phyloP scores from a whole-genome alignment of 2,888 invertebrate genomes.

The Tetrapedia diversipes region DNA sequence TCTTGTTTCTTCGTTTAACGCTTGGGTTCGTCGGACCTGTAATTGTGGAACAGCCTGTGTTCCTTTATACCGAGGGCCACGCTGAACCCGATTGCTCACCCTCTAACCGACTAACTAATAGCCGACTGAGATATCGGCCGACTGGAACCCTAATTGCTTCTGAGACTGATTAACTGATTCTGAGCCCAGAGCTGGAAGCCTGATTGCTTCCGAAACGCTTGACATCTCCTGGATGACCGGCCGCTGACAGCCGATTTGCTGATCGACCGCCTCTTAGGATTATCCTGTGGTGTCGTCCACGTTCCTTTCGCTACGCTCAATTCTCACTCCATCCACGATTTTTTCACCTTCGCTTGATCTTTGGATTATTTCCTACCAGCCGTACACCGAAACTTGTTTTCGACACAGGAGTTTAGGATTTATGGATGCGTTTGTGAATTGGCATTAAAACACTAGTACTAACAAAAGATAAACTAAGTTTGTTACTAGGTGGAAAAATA shows the following conservation, averaged over 20 bases:
- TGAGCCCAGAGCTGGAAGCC: neutral
- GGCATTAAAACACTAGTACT: no score
- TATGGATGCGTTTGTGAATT: no score
- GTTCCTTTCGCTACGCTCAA: neutral
- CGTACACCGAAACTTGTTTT: no score
- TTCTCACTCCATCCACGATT: no score
- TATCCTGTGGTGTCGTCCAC: neutral
- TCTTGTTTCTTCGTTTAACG: neutral
- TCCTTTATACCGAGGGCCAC: neutral
- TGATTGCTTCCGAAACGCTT: slow-evolving; percentile 29
- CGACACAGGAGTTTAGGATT: no score
- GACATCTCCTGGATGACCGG: slow-evolving; percentile 29
- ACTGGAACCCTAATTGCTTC: slow-evolving; percentile 27
- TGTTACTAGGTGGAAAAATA: no score
- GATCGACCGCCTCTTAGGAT: neutral
- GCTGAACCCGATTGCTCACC: slow-evolving; percentile 8
- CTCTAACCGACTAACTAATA: slow-evolving; percentile 30
- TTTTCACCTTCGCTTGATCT: no score
- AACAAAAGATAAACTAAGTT: no score
- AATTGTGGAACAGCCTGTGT: neutral
- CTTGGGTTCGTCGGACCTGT: neutral
- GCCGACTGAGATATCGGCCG: slow-evolving; percentile 25
- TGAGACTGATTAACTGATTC: slow-evolving; percentile 36
- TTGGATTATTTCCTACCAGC: no score
- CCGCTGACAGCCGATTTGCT: neutral